Conservation (phyloP, 1,140 invertebrate species). For the Drosophila nigrodunni region DNA sequence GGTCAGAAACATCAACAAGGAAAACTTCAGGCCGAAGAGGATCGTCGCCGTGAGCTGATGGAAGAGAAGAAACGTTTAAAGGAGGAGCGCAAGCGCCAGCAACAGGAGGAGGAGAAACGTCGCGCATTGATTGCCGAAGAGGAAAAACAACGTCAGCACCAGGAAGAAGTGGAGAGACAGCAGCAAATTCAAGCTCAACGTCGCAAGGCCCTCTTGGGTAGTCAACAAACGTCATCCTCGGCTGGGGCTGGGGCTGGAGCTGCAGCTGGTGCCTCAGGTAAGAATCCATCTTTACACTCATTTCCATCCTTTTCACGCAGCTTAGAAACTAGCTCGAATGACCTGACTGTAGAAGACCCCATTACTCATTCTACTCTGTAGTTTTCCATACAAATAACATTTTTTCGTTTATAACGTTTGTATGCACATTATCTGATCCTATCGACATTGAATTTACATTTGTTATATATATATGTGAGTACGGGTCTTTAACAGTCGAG, state of each 20-base stretch:
- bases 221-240: conserved; percentile 11
- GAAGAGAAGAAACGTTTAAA: conserved; percentile 66
- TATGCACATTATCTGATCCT: too few species aligned
- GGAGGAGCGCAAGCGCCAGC: conserved; percentile 85
- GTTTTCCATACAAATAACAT: too few species aligned
- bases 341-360: too few species aligned
- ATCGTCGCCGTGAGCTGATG: conserved; percentile 57
- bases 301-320: too few species aligned
- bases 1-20: conserved; percentile 68
- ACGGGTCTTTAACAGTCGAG: too few species aligned
- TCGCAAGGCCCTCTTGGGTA: conserved; percentile 72
- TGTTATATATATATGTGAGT: too few species aligned
- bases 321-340: too few species aligned
- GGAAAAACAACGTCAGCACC: conserved; percentile 65
- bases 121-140: conserved; percentile 70
- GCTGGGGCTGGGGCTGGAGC: neutral
- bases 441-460: too few species aligned
- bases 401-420: too few species aligned
- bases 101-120: conserved; percentile 86
- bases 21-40: conserved; percentile 47
- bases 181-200: conserved; percentile 79
- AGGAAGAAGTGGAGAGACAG: conserved; percentile 76
- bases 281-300: neutral
- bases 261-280: conserved; percentile 18
- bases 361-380: too few species aligned